A percentile compares a stretch with the other conserved stretches of the same genome.
Evolutionary conservation across 1,140 invertebrate species (phyloP).

Genomic region (Bombyx mandarina): DNA sequence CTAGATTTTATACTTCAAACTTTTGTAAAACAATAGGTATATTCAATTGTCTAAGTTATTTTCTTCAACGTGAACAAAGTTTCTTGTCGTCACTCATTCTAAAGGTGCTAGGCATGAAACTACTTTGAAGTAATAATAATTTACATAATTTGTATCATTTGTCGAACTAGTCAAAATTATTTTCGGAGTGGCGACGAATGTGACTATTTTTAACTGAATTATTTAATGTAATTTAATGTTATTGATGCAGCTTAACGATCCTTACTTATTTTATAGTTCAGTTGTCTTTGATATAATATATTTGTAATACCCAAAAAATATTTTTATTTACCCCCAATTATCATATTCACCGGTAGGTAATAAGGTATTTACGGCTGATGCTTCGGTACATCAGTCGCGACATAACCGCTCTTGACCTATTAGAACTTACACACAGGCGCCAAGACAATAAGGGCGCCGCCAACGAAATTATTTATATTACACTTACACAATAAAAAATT

Average conservation of each 20-base stretch:
- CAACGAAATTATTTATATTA: too few species aligned
- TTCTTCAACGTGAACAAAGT: background rate
- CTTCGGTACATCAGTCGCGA: too few species aligned
- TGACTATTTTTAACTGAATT: conserved; percentile 21
- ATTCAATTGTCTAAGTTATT: background rate
- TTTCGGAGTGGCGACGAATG: conserved; percentile 45
- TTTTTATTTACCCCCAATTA: too few species aligned
- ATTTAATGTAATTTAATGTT: conserved; percentile 38
- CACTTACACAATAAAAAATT: too few species aligned
- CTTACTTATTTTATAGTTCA: conserved; percentile 55
- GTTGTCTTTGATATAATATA: conserved; percentile 65
- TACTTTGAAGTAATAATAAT: conserved; percentile 12
- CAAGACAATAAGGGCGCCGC: too few species aligned
- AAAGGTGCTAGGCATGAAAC: conserved; percentile 46
- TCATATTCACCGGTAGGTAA: too few species aligned
- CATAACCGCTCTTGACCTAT: too few species aligned
- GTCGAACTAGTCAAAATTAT: conserved; percentile 63
- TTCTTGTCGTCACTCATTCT: conserved; percentile 25
- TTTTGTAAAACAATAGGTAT: background rate
- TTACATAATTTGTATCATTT: conserved; percentile 21
- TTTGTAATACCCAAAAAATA: conserved; percentile 52
- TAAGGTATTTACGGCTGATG: too few species aligned
- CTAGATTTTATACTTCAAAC: background rate
- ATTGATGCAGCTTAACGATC: conserved; percentile 52
- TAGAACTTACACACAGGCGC: too few species aligned